phyloP scores from a whole-genome alignment of 1,140 invertebrate genomes.

The Radopholus similis region DNA sequence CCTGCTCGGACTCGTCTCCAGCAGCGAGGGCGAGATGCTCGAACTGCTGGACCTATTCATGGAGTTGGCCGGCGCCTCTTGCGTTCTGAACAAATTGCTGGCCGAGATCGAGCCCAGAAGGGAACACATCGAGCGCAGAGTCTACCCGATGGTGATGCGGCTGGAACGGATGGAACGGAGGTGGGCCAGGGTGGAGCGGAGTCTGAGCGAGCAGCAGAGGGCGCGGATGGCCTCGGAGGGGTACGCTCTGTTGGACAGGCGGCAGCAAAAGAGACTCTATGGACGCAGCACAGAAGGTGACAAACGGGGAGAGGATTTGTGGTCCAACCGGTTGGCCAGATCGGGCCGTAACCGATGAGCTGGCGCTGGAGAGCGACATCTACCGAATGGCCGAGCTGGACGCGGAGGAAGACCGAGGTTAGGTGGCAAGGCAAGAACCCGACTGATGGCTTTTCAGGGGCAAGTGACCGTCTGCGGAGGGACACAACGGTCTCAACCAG shows the following conservation, averaged over 20 bases:
- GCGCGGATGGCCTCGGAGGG: background rate
- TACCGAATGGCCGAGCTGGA: conserved; percentile 15
- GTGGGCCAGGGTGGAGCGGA: conserved; percentile 10
- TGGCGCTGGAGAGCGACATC: conserved; percentile 12
- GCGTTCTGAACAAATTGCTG: conserved; percentile 19
- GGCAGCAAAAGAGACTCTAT: background rate
- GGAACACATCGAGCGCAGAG: background rate
- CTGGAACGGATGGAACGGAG: conserved; percentile 20
- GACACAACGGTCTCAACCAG: background rate
- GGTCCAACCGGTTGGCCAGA: background rate
- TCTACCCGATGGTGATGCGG: conserved; percentile 23
- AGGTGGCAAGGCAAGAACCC: too few relatives aligned
- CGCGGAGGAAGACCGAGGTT: background rate
- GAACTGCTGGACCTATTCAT: conserved; percentile 22
- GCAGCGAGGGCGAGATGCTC: conserved; percentile 13
- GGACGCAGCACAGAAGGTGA: conserved; percentile 4
- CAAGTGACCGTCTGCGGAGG: background rate
- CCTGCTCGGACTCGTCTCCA: conserved; percentile 23
- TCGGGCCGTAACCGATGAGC: background rate
- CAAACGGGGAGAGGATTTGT: background rate
- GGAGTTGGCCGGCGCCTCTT: conserved; percentile 22
- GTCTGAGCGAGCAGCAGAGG: background rate
- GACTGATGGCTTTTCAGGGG: background rate
- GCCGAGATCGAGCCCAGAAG: conserved; percentile 21
- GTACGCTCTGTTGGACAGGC: conserved; percentile 15